Base-by-base conservation (phyloP, 2,888 invertebrate species). In the Drosophila quasianomalipes region DNA sequence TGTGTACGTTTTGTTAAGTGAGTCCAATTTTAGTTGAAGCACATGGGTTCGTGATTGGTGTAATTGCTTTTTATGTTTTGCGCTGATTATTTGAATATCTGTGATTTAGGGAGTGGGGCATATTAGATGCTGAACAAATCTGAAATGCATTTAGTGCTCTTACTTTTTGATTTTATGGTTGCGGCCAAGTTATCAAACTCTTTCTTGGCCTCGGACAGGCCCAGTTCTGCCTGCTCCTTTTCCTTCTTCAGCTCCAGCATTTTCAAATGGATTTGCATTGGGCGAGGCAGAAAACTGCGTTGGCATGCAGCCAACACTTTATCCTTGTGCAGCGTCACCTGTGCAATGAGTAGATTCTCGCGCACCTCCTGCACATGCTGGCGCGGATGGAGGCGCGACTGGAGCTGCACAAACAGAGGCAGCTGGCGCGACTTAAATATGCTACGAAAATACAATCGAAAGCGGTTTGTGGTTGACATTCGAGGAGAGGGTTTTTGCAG, bases 341-440 rank as follows among this genome's bases (percentile, higher is more conserved):
- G 90, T 12, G 88, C 83, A 33, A 93, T 89, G 6, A 94, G 76
- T 35, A 93, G 86, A 73, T 92, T 93, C 59, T 92, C 88, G 3
- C 92, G 91, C 9, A 93, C 82, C 41, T 85, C 85, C 54, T 84
- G 70, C 3, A 93, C 93, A 67, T 91, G 82, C 41, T 93, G 90
- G 1, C 88, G 90, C 0, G 94, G 91, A n/a, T 85, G 87, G 0
- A 93, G 89, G 4, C 91, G 89, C 10, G 87, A 74, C 65, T 93
- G 89, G 47, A 93, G 74, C 59, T 91, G 89, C 28, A 82, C 80
- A 72, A 93, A 92, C 0, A 93, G 68, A 31, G 91, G 81, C 31
- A 88, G 78, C 52, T 93, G 93, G 0, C 89, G 88, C 0, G 93
- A 92, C 70, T 93, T 93, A 33, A 93, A 92, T 55, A 94, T 88